Percentiles rank a stretch among this genome's conserved stretches.
Conservation (phyloP, 1,140 invertebrate species). For the Drosophila tani region DNA sequence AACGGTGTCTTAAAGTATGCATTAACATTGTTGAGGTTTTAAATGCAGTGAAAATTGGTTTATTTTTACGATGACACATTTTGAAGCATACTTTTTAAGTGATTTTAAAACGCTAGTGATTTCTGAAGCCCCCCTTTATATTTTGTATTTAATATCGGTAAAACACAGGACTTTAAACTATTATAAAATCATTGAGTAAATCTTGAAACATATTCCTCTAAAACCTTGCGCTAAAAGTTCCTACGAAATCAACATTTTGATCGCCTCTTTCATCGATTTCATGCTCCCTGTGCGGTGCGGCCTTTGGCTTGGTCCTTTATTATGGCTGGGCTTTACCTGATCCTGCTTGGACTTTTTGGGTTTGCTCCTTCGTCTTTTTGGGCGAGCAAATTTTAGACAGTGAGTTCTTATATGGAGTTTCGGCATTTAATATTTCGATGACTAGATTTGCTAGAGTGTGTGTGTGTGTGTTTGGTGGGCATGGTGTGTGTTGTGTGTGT, state of each 20-base stretch:
- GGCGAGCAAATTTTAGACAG: slow-evolving; percentile 73
- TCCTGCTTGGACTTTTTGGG: slow-evolving; percentile 41
- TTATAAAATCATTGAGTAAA: not conserved
- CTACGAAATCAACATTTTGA: not conserved
- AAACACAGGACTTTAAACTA: not conserved
- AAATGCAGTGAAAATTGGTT: too few species aligned
- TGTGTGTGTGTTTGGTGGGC: slow-evolving; percentile 48
- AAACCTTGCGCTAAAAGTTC: not conserved
- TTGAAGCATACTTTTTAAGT: too few species aligned
- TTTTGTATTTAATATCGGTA: too few species aligned
- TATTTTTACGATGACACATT: too few species aligned
- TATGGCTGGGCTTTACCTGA: slow-evolving; percentile 71
- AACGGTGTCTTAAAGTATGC: too few species aligned
- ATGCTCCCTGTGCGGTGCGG: slow-evolving; percentile 29
- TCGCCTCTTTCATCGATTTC: slow-evolving; percentile 28
- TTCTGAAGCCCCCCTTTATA: too few species aligned
- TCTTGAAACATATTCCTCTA: not conserved
- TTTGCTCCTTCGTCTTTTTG: slow-evolving; percentile 57
- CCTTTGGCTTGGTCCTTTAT: slow-evolving; percentile 24
- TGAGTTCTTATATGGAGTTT: slow-evolving; percentile 63
- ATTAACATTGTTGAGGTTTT: too few species aligned
- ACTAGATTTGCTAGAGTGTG: slow-evolving; percentile 67
- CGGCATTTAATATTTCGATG: slow-evolving; percentile 64
- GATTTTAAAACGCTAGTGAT: too few species aligned
- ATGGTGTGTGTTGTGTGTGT: slow-evolving; percentile 34